A percentile compares a stretch with the other conserved stretches of the same genome.
These are phyloP conservation scores for Arctocebus calabarensis DNA, from an alignment of 2,797 vertebrate genomes.

Conservation along the genomic window DNA sequence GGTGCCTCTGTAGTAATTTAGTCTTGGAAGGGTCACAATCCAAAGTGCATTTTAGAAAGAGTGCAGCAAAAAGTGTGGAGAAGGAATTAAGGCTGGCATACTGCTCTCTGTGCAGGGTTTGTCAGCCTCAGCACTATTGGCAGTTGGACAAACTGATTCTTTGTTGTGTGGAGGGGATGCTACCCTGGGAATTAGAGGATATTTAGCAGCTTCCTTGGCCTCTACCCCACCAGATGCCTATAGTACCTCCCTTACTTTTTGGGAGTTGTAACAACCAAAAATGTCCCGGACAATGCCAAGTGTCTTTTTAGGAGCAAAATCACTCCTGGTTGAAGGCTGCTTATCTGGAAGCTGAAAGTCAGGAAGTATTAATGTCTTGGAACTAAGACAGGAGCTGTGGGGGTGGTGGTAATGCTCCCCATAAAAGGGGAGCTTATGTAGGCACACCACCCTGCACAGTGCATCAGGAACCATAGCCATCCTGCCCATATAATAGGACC, in stretches of 20 bases:
- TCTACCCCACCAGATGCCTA: rapidly evolving
- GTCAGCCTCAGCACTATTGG: background rate
- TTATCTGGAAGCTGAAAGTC: background rate
- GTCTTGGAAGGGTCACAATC: background rate
- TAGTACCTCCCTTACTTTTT: too few species aligned
- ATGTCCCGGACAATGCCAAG: background rate
- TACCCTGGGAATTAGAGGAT: background rate
- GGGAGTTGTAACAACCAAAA: background rate
- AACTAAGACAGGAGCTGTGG: too few species aligned
- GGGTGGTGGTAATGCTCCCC: background rate
- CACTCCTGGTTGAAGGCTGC: background rate
- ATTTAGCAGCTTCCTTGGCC: background rate
- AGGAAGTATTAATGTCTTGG: background rate
- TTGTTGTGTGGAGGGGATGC: background rate
- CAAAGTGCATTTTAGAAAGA: background rate
- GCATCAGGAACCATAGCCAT: background rate
- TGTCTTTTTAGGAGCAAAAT: background rate
- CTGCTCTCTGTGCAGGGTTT: background rate
- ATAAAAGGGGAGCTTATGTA: background rate
- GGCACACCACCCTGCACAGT: too few species aligned
- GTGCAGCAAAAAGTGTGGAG: background rate
- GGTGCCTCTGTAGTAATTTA: background rate
- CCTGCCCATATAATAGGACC: background rate
- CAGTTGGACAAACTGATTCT: background rate
- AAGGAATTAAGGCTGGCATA: background rate